Percentiles rank a stretch among this genome's conserved stretches.
Evolutionary conservation across 2,797 vertebrate species (phyloP).

Genomic region (Syngnathus acus): DNA sequence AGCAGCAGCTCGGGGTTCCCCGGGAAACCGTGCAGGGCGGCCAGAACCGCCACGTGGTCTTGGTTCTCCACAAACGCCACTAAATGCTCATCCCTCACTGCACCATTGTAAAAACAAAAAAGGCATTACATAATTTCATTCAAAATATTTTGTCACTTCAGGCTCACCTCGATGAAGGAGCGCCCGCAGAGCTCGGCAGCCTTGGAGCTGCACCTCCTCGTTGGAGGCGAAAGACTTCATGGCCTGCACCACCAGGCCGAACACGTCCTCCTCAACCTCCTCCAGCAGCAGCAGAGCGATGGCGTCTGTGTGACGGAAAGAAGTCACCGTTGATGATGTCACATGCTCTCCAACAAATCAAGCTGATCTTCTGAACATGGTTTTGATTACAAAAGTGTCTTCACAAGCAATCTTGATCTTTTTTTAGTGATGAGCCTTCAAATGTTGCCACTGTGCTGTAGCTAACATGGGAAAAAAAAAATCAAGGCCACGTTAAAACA

Average conservation of each 20-base stretch:
- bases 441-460: too few species aligned
- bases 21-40: constrained; percentile 71
- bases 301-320: constrained; percentile 60
- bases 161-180: constrained; percentile 82
- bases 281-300: constrained; percentile 71
- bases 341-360: neutral
- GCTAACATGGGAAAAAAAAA: too few species aligned
- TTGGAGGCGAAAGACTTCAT: constrained; percentile 77
- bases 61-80: constrained; percentile 89
- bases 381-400: too few species aligned
- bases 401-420: too few species aligned
- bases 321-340: neutral
- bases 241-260: constrained; percentile 78
- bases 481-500: too few species aligned
- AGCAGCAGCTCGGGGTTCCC: constrained; percentile 75
- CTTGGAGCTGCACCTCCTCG: constrained; percentile 83
- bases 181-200: constrained; percentile 75
- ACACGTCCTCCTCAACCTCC: constrained; percentile 83
- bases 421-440: too few species aligned
- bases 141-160: neutral
- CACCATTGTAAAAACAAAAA: neutral
- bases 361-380: neutral
- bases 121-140: neutral
- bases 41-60: constrained; percentile 80
- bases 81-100: constrained; percentile 85